Percentiles rank a stretch among this genome's conserved stretches.
These are phyloP conservation scores for Cyclophora albipunctata DNA, from an alignment of 2,888 invertebrate genomes.

Conservation along the genomic window DNA sequence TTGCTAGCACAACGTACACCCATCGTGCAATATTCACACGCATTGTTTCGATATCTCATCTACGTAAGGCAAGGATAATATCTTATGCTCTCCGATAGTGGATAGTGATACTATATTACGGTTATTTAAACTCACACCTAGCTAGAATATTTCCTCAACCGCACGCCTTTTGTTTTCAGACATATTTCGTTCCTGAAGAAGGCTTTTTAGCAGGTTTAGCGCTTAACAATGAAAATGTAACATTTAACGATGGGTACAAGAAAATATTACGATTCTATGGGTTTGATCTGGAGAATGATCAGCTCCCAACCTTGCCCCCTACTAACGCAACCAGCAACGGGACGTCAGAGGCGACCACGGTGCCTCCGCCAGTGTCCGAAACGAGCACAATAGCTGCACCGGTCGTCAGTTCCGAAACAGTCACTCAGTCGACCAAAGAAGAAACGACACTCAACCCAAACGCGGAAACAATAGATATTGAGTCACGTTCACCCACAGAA, in stretches of 20 bases:
- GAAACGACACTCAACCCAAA: constrained; percentile 47
- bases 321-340: constrained; percentile 28
- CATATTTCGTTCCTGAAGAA: constrained; percentile 87
- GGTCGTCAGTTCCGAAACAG: constrained; percentile 25
- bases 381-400: constrained; percentile 16
- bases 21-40: no score
- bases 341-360: constrained; percentile 24
- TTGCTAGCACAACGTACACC: no score
- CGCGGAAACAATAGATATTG: constrained; percentile 40
- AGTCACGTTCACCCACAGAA: constrained; percentile 32
- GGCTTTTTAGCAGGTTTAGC: constrained; percentile 88
- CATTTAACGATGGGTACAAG: constrained; percentile 83
- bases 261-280: constrained; percentile 85
- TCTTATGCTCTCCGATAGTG: no score
- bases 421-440: constrained; percentile 31
- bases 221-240: constrained; percentile 85
- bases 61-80: no score
- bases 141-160: no score
- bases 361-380: constrained; percentile 11
- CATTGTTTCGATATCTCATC: no score
- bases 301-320: constrained; percentile 39
- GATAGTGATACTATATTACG: no score
- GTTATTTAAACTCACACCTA: no score
- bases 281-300: constrained; percentile 79
- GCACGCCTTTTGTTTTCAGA: constrained; percentile 60